Conservation (phyloP, 1,140 invertebrate genomes). For the Meloidogyne floridensis region DNA sequence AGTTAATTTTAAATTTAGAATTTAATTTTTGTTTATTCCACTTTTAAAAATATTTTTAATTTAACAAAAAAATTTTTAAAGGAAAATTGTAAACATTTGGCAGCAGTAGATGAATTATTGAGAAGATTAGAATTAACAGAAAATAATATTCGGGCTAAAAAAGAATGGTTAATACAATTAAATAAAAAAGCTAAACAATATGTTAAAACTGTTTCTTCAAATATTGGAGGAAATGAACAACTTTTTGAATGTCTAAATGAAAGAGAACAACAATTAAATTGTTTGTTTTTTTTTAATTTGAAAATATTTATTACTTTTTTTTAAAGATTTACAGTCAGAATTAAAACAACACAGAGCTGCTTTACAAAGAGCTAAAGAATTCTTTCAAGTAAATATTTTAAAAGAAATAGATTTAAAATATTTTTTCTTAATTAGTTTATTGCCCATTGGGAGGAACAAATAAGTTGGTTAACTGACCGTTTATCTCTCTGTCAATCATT, state of each 20-base stretch:
- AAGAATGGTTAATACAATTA: constrained; percentile 18
- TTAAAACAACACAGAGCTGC: constrained; percentile 78
- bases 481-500: constrained; percentile 84
- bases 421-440: constrained; percentile 72
- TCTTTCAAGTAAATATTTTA: constrained; percentile 74
- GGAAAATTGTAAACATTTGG: constrained; percentile 77
- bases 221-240: constrained; percentile 67
- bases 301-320: background rate
- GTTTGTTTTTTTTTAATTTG: background rate
- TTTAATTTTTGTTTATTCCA: no score
- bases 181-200: constrained; percentile 5
- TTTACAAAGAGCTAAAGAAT: constrained; percentile 85
- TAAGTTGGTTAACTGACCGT: constrained; percentile 88
- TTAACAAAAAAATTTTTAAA: background rate
- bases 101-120: constrained; percentile 87
- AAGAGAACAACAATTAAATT: constrained; percentile 51
- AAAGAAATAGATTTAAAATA: background rate
- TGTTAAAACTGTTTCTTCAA: background rate
- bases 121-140: constrained; percentile 89
- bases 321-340: constrained; percentile 71
- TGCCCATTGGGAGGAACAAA: constrained; percentile 87
- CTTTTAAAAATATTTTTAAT: background rate
- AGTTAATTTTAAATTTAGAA: no score
- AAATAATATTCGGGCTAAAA: constrained; percentile 70
- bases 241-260: constrained; percentile 51